Percentiles rank a stretch among this genome's conserved stretches.
Evolutionary conservation across 2,797 vertebrate genomes (phyloP).

Genomic region (Pseudochaenichthys georgianus): DNA sequence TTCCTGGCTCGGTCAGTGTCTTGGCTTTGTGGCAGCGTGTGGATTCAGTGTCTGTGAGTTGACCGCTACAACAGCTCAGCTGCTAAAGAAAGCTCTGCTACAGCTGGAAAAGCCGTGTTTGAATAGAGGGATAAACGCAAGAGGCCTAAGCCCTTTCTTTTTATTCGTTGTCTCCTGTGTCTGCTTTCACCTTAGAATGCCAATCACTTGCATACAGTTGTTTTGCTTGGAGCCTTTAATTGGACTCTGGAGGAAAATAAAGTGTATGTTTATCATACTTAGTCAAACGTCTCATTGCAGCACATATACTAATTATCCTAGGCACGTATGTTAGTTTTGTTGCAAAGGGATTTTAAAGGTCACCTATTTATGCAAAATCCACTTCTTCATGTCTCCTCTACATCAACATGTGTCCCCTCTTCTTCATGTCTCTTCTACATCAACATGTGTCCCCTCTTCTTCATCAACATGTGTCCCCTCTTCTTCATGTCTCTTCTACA

Average conservation of each 20-base stretch:
- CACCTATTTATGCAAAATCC: too few relatives aligned
- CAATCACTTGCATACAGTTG: neutral
- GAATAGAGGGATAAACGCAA: conserved; percentile 61
- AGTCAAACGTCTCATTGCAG: conserved; percentile 10
- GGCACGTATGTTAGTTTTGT: conserved; percentile 34
- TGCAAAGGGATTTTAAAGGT: conserved; percentile 11
- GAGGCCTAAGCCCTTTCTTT: conserved; percentile 32
- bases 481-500: too few relatives aligned
- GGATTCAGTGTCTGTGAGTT: conserved; percentile 72
- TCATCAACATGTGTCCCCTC: too few relatives aligned
- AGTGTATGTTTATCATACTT: conserved; percentile 18
- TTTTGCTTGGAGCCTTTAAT: conserved; percentile 14
- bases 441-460: too few relatives aligned
- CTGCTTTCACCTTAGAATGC: conserved; percentile 20
- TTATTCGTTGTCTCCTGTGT: conserved; percentile 34
- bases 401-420: too few relatives aligned
- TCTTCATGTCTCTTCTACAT: too few relatives aligned
- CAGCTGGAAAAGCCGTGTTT: conserved; percentile 59
- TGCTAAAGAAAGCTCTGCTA: conserved; percentile 74
- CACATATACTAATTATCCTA: conserved; percentile 5
- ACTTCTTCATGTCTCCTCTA: too few relatives aligned
- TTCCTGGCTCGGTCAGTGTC: conserved; percentile 36
- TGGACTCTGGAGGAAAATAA: conserved; percentile 3
- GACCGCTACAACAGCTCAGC: conserved; percentile 68
- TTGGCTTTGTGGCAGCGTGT: conserved; percentile 70